Conservation (phyloP, 1,140 invertebrate genomes). For the Diuraphis noxia region DNA sequence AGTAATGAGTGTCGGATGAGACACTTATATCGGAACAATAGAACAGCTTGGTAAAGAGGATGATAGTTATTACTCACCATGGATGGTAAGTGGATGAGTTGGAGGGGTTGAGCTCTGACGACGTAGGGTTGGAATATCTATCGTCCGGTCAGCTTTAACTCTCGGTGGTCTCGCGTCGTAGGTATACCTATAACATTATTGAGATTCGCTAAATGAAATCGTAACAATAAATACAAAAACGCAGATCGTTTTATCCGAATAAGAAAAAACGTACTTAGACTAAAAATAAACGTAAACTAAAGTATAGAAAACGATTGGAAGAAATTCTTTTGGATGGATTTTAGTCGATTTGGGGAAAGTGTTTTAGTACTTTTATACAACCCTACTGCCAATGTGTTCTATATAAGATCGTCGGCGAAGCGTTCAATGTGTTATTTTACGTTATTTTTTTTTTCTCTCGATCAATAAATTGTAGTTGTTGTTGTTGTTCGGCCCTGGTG, state of each 20-base stretch:
- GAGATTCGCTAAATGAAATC: neutral
- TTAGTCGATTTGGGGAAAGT: neutral
- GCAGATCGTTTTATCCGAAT: neutral
- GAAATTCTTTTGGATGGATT: neutral
- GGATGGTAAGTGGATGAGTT: neutral
- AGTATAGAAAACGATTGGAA: neutral
- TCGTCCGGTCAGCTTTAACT: neutral
- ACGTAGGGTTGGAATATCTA: neutral
- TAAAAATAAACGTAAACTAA: neutral
- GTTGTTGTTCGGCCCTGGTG: neutral
- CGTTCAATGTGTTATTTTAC: neutral
- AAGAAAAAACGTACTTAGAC: neutral
- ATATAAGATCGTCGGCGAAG: neutral
- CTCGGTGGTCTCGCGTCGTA: neutral
- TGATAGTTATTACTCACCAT: neutral
- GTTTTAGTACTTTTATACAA: neutral
- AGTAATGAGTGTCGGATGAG: neutral
- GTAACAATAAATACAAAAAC: neutral
- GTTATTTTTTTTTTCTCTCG: neutral
- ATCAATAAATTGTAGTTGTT: neutral
- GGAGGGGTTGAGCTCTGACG: no score
- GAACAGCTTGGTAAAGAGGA: neutral
- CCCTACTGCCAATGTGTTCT: neutral
- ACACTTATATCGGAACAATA: neutral
- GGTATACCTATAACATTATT: neutral